phyloP scores from a whole-genome alignment of 1,140 invertebrate species.

The Polypedilum pembai region DNA sequence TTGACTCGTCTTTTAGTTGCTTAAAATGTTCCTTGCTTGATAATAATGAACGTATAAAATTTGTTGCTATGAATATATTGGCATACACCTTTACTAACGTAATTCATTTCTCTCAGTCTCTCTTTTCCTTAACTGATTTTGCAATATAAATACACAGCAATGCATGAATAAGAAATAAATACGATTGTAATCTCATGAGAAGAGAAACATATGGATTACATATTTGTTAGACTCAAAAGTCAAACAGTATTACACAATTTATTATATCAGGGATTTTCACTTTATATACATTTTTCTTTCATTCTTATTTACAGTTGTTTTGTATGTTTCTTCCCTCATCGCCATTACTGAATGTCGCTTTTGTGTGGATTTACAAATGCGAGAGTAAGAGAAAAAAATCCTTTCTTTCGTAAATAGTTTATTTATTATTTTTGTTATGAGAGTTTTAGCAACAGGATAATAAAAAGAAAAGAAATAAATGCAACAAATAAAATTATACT shows the following conservation, averaged over 20 bases:
- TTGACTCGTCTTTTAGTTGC: not conserved
- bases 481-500: no score
- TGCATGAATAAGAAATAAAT: slow-evolving; percentile 21
- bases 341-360: not conserved
- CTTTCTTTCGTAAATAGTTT: not conserved
- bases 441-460: not conserved
- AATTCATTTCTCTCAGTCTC: not conserved
- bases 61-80: not conserved
- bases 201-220: slow-evolving; percentile 26
- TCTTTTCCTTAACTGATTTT: not conserved
- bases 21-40: not conserved
- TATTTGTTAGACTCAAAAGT: slow-evolving; percentile 22
- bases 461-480: not conserved
- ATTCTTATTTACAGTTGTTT: not conserved
- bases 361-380: no score
- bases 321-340: not conserved
- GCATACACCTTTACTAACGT: not conserved
- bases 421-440: not conserved
- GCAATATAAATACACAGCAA: not conserved
- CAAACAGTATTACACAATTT: slow-evolving; percentile 21
- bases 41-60: not conserved
- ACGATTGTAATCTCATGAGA: slow-evolving; percentile 17
- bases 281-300: not conserved
- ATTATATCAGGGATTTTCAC: slow-evolving; percentile 7
- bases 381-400: not conserved